Conservation (phyloP, 1,140 invertebrate genomes). For the Cylas formicarius region DNA sequence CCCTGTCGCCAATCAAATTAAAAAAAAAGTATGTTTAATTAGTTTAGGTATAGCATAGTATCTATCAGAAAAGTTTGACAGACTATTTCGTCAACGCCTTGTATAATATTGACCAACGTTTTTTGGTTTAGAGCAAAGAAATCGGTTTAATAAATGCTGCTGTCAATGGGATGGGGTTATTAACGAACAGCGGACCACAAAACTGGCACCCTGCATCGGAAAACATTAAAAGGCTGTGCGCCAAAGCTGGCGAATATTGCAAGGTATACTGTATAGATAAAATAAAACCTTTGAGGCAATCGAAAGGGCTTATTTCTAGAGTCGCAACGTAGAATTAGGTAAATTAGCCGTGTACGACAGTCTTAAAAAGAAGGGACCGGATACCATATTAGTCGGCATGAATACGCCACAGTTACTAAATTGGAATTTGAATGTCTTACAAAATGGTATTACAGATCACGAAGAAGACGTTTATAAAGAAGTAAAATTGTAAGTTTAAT, state of each 20-base stretch:
- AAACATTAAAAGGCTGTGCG: slow-evolving; percentile 58
- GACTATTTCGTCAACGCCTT: too few relatives aligned
- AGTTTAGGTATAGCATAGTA: too few relatives aligned
- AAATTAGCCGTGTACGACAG: slow-evolving; percentile 64
- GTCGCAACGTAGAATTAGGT: slow-evolving; percentile 58
- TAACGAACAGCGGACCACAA: slow-evolving; percentile 67
- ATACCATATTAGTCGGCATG: slow-evolving; percentile 64
- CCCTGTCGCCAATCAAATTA: too few relatives aligned
- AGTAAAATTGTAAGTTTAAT: slow-evolving; percentile 37
- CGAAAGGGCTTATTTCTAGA: slow-evolving; percentile 38
- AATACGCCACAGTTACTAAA: slow-evolving; percentile 53
- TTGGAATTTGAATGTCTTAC: slow-evolving; percentile 53
- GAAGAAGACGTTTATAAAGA: slow-evolving; percentile 54
- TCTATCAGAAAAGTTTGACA: too few relatives aligned
- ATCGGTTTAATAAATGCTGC: slow-evolving; percentile 80
- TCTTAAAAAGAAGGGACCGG: slow-evolving; percentile 48
- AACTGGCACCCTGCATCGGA: slow-evolving; percentile 75
- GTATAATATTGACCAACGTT: neutral
- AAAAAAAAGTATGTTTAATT: too few relatives aligned
- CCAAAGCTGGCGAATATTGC: slow-evolving; percentile 54
- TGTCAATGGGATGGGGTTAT: slow-evolving; percentile 70
- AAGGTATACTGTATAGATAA: too few relatives aligned
- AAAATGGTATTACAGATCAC: slow-evolving; percentile 52
- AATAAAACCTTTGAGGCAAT: neutral
- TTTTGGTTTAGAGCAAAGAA: slow-evolving; percentile 24